Percentiles rank a stretch among this genome's conserved stretches.
These are phyloP conservation scores for Ophion costatus DNA, from an alignment of 2,888 invertebrate genomes.

Conservation along the genomic window DNA sequence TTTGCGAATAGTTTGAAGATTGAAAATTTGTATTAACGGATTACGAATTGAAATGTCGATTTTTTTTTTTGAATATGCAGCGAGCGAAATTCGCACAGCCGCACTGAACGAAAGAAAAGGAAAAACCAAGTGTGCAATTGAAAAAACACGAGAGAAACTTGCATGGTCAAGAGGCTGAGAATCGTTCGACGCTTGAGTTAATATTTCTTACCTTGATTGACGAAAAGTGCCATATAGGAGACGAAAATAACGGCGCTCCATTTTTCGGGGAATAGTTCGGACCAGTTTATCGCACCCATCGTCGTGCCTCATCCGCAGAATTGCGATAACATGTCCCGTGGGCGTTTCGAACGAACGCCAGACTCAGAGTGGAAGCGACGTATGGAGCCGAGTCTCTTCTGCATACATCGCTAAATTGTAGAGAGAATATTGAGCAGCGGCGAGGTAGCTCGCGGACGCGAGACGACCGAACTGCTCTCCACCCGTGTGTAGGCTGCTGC, in stretches of 20 bases:
- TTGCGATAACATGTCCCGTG: slow-evolving; percentile 2
- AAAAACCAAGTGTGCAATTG: background rate
- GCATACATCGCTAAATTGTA: background rate
- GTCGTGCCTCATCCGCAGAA: slow-evolving; percentile 4
- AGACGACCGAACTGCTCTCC: background rate
- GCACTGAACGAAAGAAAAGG: background rate
- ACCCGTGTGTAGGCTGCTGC: background rate
- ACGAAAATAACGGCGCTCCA: slow-evolving; percentile 92
- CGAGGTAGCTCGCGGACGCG: background rate
- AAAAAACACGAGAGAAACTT: background rate
- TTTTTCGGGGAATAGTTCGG: slow-evolving; percentile 93
- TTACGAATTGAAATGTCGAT: too few species aligned
- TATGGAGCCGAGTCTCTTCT: background rate
- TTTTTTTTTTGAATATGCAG: too few species aligned
- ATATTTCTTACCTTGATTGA: slow-evolving; percentile 91
- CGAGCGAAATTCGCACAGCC: too few species aligned
- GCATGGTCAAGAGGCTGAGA: slow-evolving; percentile 22
- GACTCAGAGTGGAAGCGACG: background rate
- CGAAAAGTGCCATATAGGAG: slow-evolving; percentile 94
- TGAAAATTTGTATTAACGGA: too few species aligned
- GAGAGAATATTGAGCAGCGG: background rate
- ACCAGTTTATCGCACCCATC: slow-evolving; percentile 83
- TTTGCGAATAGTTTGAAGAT: too few species aligned
- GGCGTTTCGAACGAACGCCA: background rate
- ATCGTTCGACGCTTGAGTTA: background rate